Conservation (phyloP, 2,888 invertebrate genomes). For the Drosophila antonietae region DNA sequence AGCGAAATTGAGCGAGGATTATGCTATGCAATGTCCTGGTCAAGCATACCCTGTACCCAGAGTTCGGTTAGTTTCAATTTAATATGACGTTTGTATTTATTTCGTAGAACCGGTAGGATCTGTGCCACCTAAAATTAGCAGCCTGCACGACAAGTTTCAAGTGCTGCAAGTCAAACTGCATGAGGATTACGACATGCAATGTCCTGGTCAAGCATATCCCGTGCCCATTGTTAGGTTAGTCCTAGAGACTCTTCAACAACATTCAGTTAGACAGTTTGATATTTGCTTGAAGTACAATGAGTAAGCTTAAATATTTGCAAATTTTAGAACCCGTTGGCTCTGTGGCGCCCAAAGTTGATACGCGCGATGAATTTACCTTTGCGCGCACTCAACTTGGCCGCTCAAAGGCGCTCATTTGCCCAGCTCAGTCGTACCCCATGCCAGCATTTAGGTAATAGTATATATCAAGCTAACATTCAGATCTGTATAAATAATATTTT, state of each 20-base stretch:
- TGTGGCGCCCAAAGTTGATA: slow-evolving; percentile 88
- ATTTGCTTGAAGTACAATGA: not conserved
- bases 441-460: slow-evolving; percentile 82
- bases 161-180: slow-evolving; percentile 85
- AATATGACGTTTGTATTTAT: not conserved
- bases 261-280: slow-evolving; percentile 27
- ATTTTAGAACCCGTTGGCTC: slow-evolving; percentile 85
- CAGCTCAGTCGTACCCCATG: slow-evolving; percentile 86
- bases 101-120: slow-evolving; percentile 85
- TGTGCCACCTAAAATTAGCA: slow-evolving; percentile 87
- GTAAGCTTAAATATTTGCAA: not conserved
- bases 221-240: slow-evolving; percentile 85
- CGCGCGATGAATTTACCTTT: slow-evolving; percentile 86
- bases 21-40: slow-evolving; percentile 90
- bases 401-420: slow-evolving; percentile 88
- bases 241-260: slow-evolving; percentile 36
- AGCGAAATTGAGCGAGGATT: slow-evolving; percentile 85
- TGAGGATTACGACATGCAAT: slow-evolving; percentile 87
- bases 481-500: not conserved
- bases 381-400: slow-evolving; percentile 73
- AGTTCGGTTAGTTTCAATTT: slow-evolving; percentile 86
- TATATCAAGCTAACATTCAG: slow-evolving; percentile 44
- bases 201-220: slow-evolving; percentile 91
- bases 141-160: slow-evolving; percentile 85
- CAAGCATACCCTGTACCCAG: slow-evolving; percentile 91